Base-by-base conservation (phyloP, 2,113 vertebrate species). In the Electrona antarctica region DNA sequence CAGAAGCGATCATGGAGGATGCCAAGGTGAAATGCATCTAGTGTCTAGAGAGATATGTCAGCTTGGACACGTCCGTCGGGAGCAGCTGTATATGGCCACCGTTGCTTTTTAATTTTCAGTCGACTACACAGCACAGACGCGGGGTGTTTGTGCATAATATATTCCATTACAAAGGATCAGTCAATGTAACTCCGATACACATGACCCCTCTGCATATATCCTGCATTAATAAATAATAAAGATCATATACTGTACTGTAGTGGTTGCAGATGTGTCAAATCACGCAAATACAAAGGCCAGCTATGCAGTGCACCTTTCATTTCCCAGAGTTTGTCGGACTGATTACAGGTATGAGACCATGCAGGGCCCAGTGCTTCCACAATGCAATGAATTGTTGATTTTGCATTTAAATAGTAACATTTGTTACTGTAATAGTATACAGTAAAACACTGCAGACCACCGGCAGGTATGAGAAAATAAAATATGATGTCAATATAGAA, bases 11-110 rank as follows among this genome's bases (percentile, higher is more conserved):
- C 82, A 63, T 73, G 82, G 79, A 85, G 86, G 85, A 87, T 90
- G 89, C 86, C 88, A 89, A 87, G 87, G 87, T 90, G 87, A 91
- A 92, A 88, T 87, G 85, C 82, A 87, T 81, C 88, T 11, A 68
- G 84, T 81, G 87, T 90, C 86, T 84, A 77, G 80, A 81, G 83
- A 87, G 70, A 83, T 58, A 64, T 74, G 78, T 81, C 78, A 79
- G 61, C 69, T 81, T 72, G 74, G 69, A 82, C 9, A 75, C 75
- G 78, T 79, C 79, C 71, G 69, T 85, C 74, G 70, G 72, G 61
- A 77, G 73, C 48, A 0, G 33, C 33, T 41, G 33, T 41, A 41
- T 41, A 70, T 78, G 72, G 67, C 58, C 3, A 14, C 46, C 71
- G 69, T 65, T 60, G 67, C 7, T 55, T 72, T 79, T 76, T 2